phyloP scores from a whole-genome alignment of 2,888 invertebrate species.

The Apotomis turbidana region DNA sequence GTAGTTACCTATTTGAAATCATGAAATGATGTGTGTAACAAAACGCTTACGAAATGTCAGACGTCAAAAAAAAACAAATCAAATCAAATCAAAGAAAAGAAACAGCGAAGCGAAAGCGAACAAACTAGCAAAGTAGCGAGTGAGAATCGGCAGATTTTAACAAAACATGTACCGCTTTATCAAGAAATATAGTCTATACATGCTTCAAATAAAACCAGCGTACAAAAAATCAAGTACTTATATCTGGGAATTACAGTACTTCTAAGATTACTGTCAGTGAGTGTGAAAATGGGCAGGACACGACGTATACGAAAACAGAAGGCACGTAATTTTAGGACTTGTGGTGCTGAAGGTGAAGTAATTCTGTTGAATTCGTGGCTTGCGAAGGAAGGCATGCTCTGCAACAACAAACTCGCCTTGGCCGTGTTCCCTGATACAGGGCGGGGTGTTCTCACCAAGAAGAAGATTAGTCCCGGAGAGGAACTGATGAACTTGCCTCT shows the following conservation, averaged over 20 bases:
- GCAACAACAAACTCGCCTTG: slow-evolving; percentile 82
- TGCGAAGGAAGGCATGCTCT: slow-evolving; percentile 79
- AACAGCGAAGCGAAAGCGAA: slow-evolving; percentile 68
- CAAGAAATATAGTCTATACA: slow-evolving; percentile 7
- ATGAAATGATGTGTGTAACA: background rate
- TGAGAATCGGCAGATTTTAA: slow-evolving; percentile 86
- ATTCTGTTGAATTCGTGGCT: slow-evolving; percentile 83
- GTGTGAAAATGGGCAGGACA: slow-evolving; percentile 78
- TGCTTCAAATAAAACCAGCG: background rate
- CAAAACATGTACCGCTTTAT: slow-evolving; percentile 1
- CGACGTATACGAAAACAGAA: slow-evolving; percentile 69
- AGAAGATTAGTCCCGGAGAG: slow-evolving; percentile 81
- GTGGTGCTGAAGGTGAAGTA: slow-evolving; percentile 67
- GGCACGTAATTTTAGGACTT: slow-evolving; percentile 61
- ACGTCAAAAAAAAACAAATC: slow-evolving; percentile 29
- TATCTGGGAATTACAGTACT: background rate
- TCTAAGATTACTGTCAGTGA: background rate
- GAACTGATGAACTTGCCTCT: slow-evolving; percentile 85
- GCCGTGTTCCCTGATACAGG: slow-evolving; percentile 87
- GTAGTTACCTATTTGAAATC: too few species aligned
- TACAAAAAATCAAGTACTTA: background rate
- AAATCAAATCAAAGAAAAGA: too few species aligned
- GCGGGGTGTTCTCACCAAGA: slow-evolving; percentile 88
- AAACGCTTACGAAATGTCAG: background rate
- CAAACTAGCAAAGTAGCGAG: slow-evolving; percentile 73